A percentile compares a stretch with the other conserved stretches of the same genome.
These are phyloP conservation scores for Ara ararauna DNA, from an alignment of 2,797 vertebrate species.

Conservation along the genomic window DNA sequence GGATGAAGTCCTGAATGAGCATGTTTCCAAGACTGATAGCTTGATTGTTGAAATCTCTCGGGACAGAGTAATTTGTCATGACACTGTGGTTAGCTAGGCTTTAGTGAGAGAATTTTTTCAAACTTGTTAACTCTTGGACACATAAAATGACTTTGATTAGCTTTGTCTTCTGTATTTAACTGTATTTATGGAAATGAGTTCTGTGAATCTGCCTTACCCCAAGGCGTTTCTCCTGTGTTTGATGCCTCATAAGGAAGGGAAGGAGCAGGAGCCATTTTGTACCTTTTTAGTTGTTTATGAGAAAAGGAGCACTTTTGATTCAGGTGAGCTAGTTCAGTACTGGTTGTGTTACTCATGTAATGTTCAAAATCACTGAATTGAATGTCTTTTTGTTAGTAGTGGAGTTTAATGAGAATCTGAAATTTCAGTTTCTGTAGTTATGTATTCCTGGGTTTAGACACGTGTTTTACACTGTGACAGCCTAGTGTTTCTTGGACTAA, in stretches of 20 bases:
- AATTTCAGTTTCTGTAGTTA: not conserved
- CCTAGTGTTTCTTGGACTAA: not conserved
- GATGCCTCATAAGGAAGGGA: not conserved
- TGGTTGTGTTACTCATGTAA: accelerated
- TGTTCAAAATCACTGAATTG: not conserved
- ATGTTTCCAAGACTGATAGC: not conserved
- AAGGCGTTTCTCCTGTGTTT: not conserved
- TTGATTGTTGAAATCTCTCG: not conserved
- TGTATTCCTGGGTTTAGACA: accelerated
- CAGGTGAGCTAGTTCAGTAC: not conserved
- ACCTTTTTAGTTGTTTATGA: not conserved
- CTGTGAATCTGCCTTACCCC: not conserved
- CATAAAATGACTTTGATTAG: not conserved
- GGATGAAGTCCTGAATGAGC: not conserved
- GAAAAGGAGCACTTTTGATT: not conserved
- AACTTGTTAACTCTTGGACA: accelerated
- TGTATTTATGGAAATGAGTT: not conserved
- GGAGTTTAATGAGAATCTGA: not conserved
- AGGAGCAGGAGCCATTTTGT: accelerated
- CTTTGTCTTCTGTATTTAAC: not conserved
- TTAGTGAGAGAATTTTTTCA: not conserved
- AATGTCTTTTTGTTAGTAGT: not conserved
- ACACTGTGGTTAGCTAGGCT: accelerated
- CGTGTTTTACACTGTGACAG: not conserved
- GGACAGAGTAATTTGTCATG: not conserved